Percentiles rank a stretch among this genome's conserved stretches.
Conservation (phyloP, 64 coral and sea anemone genomes). For the Montipora cactus region DNA sequence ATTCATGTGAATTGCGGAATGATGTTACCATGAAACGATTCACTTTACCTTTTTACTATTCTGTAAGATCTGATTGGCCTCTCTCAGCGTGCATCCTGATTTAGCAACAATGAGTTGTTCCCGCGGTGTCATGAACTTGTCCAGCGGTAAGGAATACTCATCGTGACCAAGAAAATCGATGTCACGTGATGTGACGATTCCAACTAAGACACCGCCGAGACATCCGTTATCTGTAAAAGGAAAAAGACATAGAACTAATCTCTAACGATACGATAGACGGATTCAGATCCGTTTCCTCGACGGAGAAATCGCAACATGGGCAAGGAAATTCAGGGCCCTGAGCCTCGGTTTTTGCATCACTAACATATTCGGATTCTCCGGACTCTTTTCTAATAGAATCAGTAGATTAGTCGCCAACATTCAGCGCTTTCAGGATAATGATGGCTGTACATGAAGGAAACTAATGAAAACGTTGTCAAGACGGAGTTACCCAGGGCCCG, state of each 20-base stretch:
- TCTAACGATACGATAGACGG: not conserved
- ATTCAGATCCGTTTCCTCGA: not conserved
- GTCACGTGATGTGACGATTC: conserved; percentile 91
- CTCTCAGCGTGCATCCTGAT: conserved; percentile 72
- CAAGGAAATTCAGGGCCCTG: too few species aligned
- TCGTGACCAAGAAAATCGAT: conserved; percentile 72
- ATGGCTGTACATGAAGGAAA: too few species aligned
- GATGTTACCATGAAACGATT: not conserved
- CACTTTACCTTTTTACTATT: conserved; percentile 86
- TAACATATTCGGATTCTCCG: too few species aligned
- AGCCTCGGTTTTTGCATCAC: too few species aligned
- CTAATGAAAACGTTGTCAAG: too few species aligned
- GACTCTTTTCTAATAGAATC: too few species aligned
- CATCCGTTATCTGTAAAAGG: conserved; percentile 70
- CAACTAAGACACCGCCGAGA: conserved; percentile 81
- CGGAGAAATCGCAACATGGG: too few species aligned
- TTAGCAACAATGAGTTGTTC: conserved; percentile 72
- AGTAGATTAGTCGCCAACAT: too few species aligned
- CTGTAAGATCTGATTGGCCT: conserved; percentile 86
- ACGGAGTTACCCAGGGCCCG: too few species aligned
- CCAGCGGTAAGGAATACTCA: conserved; percentile 55
- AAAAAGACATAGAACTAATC: not conserved
- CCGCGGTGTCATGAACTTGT: conserved; percentile 83
- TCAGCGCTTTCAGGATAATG: too few species aligned
- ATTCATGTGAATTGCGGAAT: too few species aligned